These are phyloP conservation scores for Drosophila kanekoi DNA, from an alignment of 2,888 invertebrate species.

Conservation along the genomic window DNA sequence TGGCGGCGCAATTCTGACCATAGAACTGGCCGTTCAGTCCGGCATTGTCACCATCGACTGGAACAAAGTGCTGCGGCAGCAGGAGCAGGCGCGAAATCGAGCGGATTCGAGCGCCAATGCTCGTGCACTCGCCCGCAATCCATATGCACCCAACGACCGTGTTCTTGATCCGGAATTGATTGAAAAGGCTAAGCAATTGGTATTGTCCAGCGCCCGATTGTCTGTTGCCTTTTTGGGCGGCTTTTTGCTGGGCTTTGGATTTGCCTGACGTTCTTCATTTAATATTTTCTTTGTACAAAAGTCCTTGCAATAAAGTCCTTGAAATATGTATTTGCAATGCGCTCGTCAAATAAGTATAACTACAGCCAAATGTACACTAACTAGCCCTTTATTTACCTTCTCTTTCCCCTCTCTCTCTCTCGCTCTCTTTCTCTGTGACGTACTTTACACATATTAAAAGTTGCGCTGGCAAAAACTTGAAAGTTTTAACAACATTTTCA, in stretches of 20 bases:
- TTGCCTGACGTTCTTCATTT: conserved; percentile 26
- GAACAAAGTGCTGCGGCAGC: neutral
- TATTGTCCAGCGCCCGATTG: conserved; percentile 36
- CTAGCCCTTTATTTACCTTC: neutral
- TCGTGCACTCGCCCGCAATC: neutral
- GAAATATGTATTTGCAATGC: conserved; percentile 10
- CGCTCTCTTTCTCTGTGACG: neutral
- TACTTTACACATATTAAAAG: conserved; percentile 41
- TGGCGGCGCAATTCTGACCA: conserved; percentile 31
- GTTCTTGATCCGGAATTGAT: neutral
- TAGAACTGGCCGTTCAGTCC: conserved; percentile 45
- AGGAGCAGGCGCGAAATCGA: neutral
- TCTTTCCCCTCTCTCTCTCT: neutral
- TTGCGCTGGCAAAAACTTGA: conserved; percentile 66
- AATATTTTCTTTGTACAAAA: neutral
- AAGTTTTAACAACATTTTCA: conserved; percentile 79
- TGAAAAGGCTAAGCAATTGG: conserved; percentile 6
- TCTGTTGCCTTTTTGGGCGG: conserved; percentile 54
- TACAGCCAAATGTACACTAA: neutral
- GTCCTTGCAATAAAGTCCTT: conserved; percentile 10
- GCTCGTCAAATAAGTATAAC: conserved; percentile 31
- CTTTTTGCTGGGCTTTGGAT: conserved; percentile 58
- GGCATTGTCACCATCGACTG: conserved; percentile 26
- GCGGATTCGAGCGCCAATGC: neutral
- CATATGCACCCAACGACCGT: no score